Base-by-base conservation (phyloP, 2,888 invertebrate species). In the Mythimna pallens region DNA sequence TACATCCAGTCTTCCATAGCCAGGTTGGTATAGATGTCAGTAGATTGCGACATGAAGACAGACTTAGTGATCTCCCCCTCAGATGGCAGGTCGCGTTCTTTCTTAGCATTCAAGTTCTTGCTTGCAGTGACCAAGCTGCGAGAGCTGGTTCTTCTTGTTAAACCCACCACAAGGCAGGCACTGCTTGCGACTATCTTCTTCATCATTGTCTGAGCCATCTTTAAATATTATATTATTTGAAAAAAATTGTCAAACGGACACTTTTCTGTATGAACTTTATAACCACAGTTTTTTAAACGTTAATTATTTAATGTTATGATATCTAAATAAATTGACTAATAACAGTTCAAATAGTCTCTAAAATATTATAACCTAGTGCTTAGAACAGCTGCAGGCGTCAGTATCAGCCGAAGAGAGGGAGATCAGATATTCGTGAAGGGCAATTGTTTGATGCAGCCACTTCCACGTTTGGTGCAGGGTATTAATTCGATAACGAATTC, bases 1-100 rank as follows among this genome's bases (percentile, higher is more conserved):
- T 99, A 99, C 88, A 99, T 96, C 99, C 99, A 99, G 93, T 99
- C 99, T 94, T 99, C 99, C 73, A 99, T 94, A 6, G 99, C 99
- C 89, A 99, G 95, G 95, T 99, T 99, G 14, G 98, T 98, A 91
- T 97, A 99, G 83, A 99, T 98, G 92, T 99, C 98, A 78, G 97
- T 97, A 0, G 99, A 99, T 93, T 98, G 98, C 0, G 99, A 99
- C 92, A 99, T 98, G 89, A 98, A 98, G 59, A 99, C 98, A 1
- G 98, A 98, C 94, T 98, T 98, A 84, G 97, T 97, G 86, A 98
- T 97, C 90, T 97, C 96, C 90, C 89, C 89, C 92, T 95, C 95
- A 78, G 90, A 86, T 34, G 93, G 93, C 79, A 92, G 86, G 76
- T 91, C 90, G 54, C 89, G 87, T 57, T 93, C 93, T 78, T 92